Evolutionary conservation across 2,797 vertebrate species (phyloP).

Genomic region (Galagoides demidoff): DNA sequence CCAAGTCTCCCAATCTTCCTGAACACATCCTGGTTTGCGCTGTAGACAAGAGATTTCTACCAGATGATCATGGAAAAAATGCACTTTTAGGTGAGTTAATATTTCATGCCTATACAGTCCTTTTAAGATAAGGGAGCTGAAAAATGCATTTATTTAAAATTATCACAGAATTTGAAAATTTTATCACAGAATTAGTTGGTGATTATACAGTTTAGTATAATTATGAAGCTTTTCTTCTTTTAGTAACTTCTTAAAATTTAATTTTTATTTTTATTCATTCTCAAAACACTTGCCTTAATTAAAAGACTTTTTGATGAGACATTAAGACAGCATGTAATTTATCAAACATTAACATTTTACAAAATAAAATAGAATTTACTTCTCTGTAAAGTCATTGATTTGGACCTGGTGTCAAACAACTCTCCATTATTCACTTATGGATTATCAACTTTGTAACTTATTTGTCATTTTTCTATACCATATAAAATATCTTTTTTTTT

Average conservation of each 20-base stretch:
- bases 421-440: slow-evolving; percentile 21
- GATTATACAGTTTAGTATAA: slow-evolving; percentile 42
- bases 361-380: slow-evolving; percentile 38
- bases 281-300: slow-evolving; percentile 23
- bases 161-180: neutral
- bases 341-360: slow-evolving; percentile 51
- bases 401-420: neutral
- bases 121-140: slow-evolving; percentile 53
- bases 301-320: neutral
- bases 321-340: neutral
- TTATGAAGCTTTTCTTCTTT: slow-evolving; percentile 25
- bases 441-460: slow-evolving; percentile 45
- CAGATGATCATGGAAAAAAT: slow-evolving; percentile 99
- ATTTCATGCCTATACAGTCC: neutral
- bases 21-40: slow-evolving; percentile 98
- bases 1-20: slow-evolving; percentile 96
- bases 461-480: slow-evolving; percentile 8
- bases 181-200: neutral
- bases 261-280: slow-evolving; percentile 25
- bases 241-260: slow-evolving; percentile 39
- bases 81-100: slow-evolving; percentile 99
- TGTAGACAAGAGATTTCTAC: slow-evolving; percentile 97
- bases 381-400: neutral
- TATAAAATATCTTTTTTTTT: too few species aligned
- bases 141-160: slow-evolving; percentile 65